Evolutionary conservation across 2,888 invertebrate genomes (phyloP), one percentile per base, ranked within the genome.

Genomic region (Aromia moschata): DNA sequence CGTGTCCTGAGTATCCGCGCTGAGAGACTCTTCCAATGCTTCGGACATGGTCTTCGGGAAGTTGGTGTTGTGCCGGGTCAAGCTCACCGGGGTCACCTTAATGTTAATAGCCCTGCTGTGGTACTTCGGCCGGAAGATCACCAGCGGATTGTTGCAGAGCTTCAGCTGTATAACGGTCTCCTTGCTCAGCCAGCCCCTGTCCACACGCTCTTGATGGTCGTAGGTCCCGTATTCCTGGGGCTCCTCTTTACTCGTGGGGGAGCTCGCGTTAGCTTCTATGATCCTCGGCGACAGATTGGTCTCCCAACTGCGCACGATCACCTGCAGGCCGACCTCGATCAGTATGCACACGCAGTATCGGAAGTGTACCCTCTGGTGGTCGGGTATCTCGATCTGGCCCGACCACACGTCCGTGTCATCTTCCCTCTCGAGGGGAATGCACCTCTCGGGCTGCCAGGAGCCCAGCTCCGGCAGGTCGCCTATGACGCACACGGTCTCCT

Each of bases 91-190:
- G 40, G 81, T 77, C 58, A 85, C 84, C 83, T 91, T 92, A 41
- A 92, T 87, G 72, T 85, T 85, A 70, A 93, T 84, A 60, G 84
- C 81, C 69, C 88, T 86, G 65, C 86, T 87, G 69, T 86, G 83
- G 70, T 91, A 85, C 67, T 89, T 87, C 70, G 88, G 87, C 73
- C 90, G 90, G 86, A 87, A 89, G 49, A 94, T 83, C 65, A 88
- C 88, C 56, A 95, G 85, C 1, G 94, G 91, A 72, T 90, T 89
- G 73, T 91, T 90, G 71, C 88, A 87, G 72, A 94, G 86, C 79
- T 94, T 93, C 60, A 96, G 86, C 77, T 95, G 94, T 43, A 96
- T 84, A 53, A 92, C 83, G n/a, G 90, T 89, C 77, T 93, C 93
- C 62, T 86, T 85, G 33, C 91, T 93, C 18, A 95, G 83, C 95